Base-by-base conservation (phyloP, 1,140 invertebrate genomes). In the Heliconius melpomene region DNA sequence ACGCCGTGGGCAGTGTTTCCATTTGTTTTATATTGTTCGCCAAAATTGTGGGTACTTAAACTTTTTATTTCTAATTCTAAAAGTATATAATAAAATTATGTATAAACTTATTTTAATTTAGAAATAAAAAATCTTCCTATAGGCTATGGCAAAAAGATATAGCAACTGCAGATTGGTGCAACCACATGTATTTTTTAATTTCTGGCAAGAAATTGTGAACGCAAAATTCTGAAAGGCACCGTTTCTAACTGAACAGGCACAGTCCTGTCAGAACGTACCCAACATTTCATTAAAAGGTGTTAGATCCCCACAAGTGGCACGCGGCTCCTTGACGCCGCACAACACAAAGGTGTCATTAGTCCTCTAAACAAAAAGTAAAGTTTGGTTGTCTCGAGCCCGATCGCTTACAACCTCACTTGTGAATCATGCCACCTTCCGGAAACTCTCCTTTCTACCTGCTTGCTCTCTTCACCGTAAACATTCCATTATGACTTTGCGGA, bases 261-360 rank as follows among this genome's bases (percentile, higher is more conserved):
- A 18, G 5, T 66, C 60, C 60, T 66, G 60, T 66, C n/a, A 29
- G 5, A 26, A 26, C 60, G 7, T n/a, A 23, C 23, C 20, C 23
- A 26, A 13, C 3, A 57, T 57, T 66, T 26, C 16, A 66, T 23
- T 3, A 16, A 13, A 29, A 29, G 57, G 23, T 66, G 23, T 66
- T 16, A 66, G 16, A 66, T 66, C 29, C 57, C 9, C 57, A 66
- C 23, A 66, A 66, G 60, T 66, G 26, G n/a, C 60, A 13, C 9
- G 57, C 57, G 57, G 57, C 57, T 66, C 13, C 23, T 66, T 26
- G 9, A 9, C 18, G 54, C 32, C 52, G 26, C 54, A 38, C 16
- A 18, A 75, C 29, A 60, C 20, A 75, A 75, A 66, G 36, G 18
- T 40, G 54, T 75, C 54, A 46, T 75, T 75, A 60, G 32, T 36